phyloP scores from a whole-genome alignment of 53 echinoderm and acorn worm genomes.

The Glandiceps talaboti region DNA sequence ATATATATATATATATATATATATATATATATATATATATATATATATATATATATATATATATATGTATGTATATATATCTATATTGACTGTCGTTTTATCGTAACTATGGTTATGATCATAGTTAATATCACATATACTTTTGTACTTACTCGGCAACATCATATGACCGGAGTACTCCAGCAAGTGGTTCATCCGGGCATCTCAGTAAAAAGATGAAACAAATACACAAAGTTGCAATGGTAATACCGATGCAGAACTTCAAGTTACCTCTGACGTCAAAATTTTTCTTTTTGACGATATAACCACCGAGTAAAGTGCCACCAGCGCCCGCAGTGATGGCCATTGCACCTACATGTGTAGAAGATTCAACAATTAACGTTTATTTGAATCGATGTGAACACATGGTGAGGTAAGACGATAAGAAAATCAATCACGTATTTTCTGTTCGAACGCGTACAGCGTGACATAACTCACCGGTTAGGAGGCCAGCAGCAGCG shows the following conservation, averaged over 20 bases:
- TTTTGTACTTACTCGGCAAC: constrained; percentile 39
- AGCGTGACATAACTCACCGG: too few relatives aligned
- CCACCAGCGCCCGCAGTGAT: constrained; percentile 33
- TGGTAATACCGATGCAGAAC: constrained; percentile 15
- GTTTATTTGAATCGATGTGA: too few relatives aligned
- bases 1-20: too few relatives aligned
- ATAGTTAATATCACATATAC: too few relatives aligned
- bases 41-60: too few relatives aligned
- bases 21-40: too few relatives aligned
- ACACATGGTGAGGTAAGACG: background rate
- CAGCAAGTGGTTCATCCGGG: constrained; percentile 36
- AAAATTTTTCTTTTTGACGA: constrained; percentile 27
- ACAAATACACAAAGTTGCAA: constrained; percentile 5
- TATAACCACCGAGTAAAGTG: constrained; percentile 39
- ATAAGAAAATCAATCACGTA: too few relatives aligned
- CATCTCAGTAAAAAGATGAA: constrained; percentile 32
- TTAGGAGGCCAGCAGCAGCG: constrained; percentile 38
- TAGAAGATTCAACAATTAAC: too few relatives aligned
- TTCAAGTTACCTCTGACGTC: constrained; percentile 37
- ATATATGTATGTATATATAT: too few relatives aligned
- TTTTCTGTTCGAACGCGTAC: too few relatives aligned
- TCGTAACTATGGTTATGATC: too few relatives aligned
- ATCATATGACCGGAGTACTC: constrained; percentile 28
- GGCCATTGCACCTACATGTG: constrained; percentile 40
- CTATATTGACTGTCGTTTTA: too few relatives aligned